Percentiles rank a stretch among this genome's conserved stretches.
phyloP scores from a whole-genome alignment of 2,113 vertebrate genomes.

The Motacilla alba region DNA sequence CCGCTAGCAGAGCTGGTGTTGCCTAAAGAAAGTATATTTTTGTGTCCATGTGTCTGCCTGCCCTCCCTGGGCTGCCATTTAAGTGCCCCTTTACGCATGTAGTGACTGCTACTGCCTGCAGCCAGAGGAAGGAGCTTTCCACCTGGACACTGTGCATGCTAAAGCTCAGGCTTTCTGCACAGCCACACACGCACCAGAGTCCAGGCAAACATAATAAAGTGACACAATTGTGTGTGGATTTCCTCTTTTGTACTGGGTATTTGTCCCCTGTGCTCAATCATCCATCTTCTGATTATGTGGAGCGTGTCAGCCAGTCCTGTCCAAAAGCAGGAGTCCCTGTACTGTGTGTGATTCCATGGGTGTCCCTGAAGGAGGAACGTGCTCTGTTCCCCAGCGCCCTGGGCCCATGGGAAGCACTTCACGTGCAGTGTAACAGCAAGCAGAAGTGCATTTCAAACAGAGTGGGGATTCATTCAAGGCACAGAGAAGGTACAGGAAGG shows the following conservation, averaged over 20 bases:
- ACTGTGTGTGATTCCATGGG: accelerated
- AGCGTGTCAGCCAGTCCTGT: neutral
- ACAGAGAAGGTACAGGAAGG: neutral
- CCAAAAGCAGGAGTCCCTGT: neutral
- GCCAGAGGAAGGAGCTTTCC: neutral
- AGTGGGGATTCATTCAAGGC: neutral
- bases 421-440: neutral
- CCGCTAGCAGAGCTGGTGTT: neutral
- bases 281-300: neutral
- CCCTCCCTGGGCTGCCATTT: neutral
- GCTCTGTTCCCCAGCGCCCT: neutral
- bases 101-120: neutral
- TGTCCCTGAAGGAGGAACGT: accelerated
- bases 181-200: accelerated
- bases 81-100: neutral
- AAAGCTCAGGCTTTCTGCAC: neutral
- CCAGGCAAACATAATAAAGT: conserved; percentile 1
- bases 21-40: neutral
- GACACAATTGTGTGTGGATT: neutral
- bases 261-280: neutral
- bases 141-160: neutral
- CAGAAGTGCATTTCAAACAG: neutral
- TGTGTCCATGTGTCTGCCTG: neutral
- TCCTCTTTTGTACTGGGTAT: neutral
- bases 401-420: neutral